These are phyloP conservation scores for Heterochromis multidens DNA, from an alignment of 2,113 vertebrate genomes.

Conservation along the genomic window DNA sequence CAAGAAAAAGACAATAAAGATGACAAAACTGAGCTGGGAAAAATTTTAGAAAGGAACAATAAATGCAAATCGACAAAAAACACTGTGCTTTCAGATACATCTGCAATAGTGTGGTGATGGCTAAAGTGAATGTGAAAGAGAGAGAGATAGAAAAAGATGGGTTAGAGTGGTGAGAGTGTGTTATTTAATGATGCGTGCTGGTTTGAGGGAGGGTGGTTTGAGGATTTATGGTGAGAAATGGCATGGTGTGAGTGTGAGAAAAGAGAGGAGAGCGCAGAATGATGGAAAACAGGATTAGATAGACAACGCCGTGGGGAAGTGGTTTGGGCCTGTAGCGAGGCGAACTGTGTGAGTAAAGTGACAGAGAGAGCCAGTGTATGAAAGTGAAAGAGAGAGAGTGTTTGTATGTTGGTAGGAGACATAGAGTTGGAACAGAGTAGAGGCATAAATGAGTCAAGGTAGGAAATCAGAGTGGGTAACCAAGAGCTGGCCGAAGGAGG, in stretches of 20 bases:
- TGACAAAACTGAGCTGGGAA: background rate
- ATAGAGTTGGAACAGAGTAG: background rate
- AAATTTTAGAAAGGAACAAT: background rate
- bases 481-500: background rate
- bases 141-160: background rate
- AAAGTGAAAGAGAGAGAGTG: background rate
- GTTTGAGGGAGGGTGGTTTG: background rate
- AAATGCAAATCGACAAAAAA: background rate
- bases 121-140: background rate
- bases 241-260: constrained; percentile 35
- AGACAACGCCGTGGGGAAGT: constrained; percentile 32
- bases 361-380: background rate
- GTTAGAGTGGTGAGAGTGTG: background rate
- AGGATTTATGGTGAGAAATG: constrained; percentile 43
- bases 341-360: constrained; percentile 7
- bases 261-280: constrained; percentile 16
- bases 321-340: constrained; percentile 33
- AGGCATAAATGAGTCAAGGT: constrained; percentile 28
- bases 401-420: background rate
- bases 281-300: constrained; percentile 67
- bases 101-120: background rate
- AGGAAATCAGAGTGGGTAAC: constrained; percentile 4
- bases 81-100: background rate
- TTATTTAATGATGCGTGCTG: constrained; percentile 45
- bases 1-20: background rate